These are phyloP conservation scores for Ceratitis capitata DNA, from an alignment of 1,140 invertebrate genomes.

Conservation along the genomic window DNA sequence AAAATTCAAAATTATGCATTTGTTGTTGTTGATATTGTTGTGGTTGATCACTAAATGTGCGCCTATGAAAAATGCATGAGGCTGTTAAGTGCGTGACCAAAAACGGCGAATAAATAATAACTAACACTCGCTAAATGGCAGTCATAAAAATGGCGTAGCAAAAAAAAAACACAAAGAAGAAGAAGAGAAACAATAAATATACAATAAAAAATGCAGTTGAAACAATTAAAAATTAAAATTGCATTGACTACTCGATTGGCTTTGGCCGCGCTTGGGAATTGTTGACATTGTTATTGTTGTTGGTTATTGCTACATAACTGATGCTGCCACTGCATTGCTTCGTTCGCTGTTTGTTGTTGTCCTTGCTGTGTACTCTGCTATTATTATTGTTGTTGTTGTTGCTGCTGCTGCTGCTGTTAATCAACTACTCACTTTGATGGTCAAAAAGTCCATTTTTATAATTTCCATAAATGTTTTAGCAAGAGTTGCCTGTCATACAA, in stretches of 20 bases:
- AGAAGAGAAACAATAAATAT: too few relatives aligned
- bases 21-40: background rate
- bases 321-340: background rate
- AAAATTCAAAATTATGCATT: background rate
- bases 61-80: slow-evolving; percentile 31
- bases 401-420: background rate
- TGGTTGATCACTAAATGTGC: too few relatives aligned
- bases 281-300: background rate
- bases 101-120: slow-evolving; percentile 21
- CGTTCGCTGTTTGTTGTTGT: background rate
- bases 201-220: background rate
- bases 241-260: background rate
- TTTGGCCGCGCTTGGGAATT: slow-evolving; percentile 11
- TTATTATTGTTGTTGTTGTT: background rate
- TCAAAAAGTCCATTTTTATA: background rate
- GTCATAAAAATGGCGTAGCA: slow-evolving; percentile 24
- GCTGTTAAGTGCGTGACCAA: background rate
- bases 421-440: background rate
- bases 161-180: background rate
- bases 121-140: slow-evolving; percentile 18
- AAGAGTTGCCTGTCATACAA: background rate
- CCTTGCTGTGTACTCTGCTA: too few relatives aligned
- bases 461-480: background rate
- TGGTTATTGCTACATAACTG: background rate
- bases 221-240: slow-evolving; percentile 34